These are phyloP conservation scores for Hoplias malabaricus DNA, from an alignment of 2,113 vertebrate genomes.

Conservation along the genomic window DNA sequence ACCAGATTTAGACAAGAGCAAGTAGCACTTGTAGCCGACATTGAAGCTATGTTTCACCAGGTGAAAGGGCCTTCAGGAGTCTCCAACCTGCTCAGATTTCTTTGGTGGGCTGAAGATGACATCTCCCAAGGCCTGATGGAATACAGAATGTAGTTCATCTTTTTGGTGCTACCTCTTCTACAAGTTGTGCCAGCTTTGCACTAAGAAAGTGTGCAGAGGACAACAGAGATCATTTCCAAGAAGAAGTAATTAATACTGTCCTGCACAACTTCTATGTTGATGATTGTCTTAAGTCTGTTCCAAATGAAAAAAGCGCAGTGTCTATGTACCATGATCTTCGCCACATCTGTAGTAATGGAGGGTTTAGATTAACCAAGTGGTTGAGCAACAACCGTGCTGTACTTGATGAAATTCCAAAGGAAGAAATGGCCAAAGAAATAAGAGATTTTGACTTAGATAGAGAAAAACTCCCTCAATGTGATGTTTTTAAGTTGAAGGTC, in stretches of 20 bases:
- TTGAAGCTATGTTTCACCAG: not conserved
- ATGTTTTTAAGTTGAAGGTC: not conserved
- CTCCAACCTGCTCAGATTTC: not conserved
- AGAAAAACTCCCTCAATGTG: not conserved
- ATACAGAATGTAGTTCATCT: constrained; percentile 26
- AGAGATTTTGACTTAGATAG: constrained; percentile 2
- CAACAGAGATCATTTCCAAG: not conserved
- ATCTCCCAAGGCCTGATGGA: constrained; percentile 4
- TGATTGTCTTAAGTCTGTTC: constrained; percentile 15
- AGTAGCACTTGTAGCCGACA: not conserved
- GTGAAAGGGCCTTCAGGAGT: not conserved
- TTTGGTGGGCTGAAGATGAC: constrained; percentile 4
- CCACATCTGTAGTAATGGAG: not conserved
- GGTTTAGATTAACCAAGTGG: constrained; percentile 11
- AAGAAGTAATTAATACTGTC: not conserved
- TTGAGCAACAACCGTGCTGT: not conserved
- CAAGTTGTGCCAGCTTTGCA: constrained; percentile 40
- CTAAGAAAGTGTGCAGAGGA: constrained; percentile 31
- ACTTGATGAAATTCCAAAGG: not conserved
- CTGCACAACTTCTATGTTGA: constrained; percentile 29
- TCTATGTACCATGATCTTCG: constrained; percentile 3
- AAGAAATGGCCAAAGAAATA: not conserved
- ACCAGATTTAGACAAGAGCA: not conserved
- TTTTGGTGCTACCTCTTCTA: constrained; percentile 38
- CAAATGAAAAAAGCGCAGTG: not conserved